A percentile compares a stretch with the other conserved stretches of the same genome.
These are phyloP conservation scores for Hephaestus fuliginosus DNA, from an alignment of 2,797 vertebrate genomes.

Conservation along the genomic window DNA sequence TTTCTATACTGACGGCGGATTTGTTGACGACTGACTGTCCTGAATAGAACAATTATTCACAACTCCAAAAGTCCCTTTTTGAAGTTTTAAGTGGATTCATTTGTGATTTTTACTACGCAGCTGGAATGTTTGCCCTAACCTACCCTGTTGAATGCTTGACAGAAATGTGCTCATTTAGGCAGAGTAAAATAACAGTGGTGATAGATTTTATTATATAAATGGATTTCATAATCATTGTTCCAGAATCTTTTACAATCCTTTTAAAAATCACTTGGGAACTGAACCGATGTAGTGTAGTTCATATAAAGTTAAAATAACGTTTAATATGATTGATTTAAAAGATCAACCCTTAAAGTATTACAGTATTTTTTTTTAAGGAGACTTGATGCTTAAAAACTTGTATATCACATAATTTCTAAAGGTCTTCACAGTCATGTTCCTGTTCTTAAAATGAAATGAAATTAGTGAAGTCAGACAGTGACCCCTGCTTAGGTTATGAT, in stretches of 20 bases:
- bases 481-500: neutral
- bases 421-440: neutral
- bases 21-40: neutral
- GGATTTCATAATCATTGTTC: neutral
- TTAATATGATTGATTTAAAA: neutral
- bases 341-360: neutral
- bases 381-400: neutral
- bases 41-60: conserved; percentile 37
- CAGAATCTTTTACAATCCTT: neutral
- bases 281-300: neutral
- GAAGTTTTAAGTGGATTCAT: conserved; percentile 49
- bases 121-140: neutral
- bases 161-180: too few species aligned
- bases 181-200: neutral
- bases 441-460: conserved; percentile 8
- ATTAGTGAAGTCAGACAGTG: neutral
- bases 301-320: neutral
- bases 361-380: neutral
- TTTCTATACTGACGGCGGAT: conserved; percentile 47
- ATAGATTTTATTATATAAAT: neutral
- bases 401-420: neutral
- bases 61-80: conserved; percentile 25
- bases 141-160: neutral
- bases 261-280: neutral
- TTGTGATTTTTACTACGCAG: conserved; percentile 8